Conservation (phyloP, 2,797 vertebrate genomes). For the Buceros bicornis region DNA sequence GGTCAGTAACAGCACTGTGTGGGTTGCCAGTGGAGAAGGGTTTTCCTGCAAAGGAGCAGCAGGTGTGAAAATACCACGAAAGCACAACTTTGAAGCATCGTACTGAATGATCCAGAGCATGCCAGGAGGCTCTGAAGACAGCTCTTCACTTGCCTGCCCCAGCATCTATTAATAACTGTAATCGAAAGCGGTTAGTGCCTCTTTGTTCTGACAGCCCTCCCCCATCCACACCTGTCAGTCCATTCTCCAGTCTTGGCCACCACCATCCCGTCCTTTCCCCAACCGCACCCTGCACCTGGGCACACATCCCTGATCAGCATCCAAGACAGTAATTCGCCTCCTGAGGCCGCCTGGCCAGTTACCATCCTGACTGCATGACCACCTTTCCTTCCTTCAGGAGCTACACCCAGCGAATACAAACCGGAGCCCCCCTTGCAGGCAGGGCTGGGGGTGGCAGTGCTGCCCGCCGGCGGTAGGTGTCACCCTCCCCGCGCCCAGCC, state of each 20-base stretch:
- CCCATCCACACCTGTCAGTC: neutral
- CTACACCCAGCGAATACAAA: no score
- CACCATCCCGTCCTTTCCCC: neutral
- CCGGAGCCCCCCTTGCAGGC: no score
- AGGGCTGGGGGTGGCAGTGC: neutral
- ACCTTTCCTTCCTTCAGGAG: neutral
- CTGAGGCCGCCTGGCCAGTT: rapidly evolving
- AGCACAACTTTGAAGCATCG: neutral
- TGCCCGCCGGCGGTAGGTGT: neutral
- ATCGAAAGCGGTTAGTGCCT: neutral
- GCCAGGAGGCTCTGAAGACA: neutral
- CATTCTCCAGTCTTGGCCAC: neutral
- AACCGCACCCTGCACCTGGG: rapidly evolving
- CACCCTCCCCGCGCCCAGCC: neutral
- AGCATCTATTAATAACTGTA: neutral
- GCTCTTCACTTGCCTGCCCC: neutral
- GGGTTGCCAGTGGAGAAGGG: neutral
- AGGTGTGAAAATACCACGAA: neutral
- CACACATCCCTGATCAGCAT: neutral
- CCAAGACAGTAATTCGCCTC: neutral
- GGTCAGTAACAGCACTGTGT: neutral
- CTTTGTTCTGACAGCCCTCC: neutral
- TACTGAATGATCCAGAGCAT: neutral
- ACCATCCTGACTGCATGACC: rapidly evolving
- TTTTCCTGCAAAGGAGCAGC: neutral